Evolutionary conservation across 2,888 invertebrate genomes (phyloP), one percentile per base, ranked within the genome.

Genomic region (Scaptomyza flava): DNA sequence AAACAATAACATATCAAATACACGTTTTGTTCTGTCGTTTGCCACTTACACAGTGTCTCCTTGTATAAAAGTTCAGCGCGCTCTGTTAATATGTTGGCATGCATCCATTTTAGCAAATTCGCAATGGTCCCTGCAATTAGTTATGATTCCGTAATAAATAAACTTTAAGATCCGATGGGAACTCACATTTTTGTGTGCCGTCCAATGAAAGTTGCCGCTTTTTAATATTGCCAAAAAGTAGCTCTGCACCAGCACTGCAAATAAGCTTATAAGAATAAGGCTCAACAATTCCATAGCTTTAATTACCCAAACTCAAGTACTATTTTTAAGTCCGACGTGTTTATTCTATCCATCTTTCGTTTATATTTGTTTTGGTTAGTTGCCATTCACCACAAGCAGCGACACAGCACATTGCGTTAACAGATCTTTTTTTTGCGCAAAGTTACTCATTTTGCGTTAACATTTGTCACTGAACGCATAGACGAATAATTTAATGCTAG

Each of bases 201-300:
- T 96, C 95, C 76, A 97, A 91, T 30, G 93, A 91, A 0, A 97
- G 91, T 62, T 95, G 93, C 51, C 96, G 94, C 57, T 93, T 94
- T 89, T 97, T 97, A 54, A 95, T 93, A 85, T 96, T 97, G 73
- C 96, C 96, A 91, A 98, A 97, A 1, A 98, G 92, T n/a, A 97
- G 91, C 90, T 98, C 98, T 0, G 98, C 97, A 2, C 98, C 98
- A 12, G 98, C 98, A 43, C 97, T 96, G 85, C 1, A 62, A 41
- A 8, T 11, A 8, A 31, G 0, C 0, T 46, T 2, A 1, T 31
- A n/a, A 7, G 30, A 17, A 30, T 33, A 8, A 30, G 17, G 0
- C 3, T 8, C 3, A 33, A 6, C 4, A 12, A 2, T 2, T 6
- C 0, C 0, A 20, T 9, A 0, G 36, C 0, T 11, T 3, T 23